Base-by-base conservation (phyloP, 2,797 vertebrate species). In the Sternarchorhynchus goeldii region DNA sequence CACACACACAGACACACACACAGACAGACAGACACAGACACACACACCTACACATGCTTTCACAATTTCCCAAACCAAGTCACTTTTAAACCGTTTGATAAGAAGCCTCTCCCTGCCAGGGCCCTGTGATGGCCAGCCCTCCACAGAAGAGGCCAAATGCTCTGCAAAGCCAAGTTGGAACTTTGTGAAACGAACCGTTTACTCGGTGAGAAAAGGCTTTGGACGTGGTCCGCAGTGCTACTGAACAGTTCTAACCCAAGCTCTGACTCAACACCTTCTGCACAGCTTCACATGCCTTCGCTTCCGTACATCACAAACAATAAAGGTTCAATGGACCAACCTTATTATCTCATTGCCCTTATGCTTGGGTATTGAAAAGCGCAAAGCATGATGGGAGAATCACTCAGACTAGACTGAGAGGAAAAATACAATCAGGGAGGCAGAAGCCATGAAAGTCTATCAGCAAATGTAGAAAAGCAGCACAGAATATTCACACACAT, bases 381-480 rank as follows among this genome's bases (percentile, higher is more conserved):
- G 20, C 62, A 34, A 16, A n/a, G 16, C 57, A 68, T 65, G 45
- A 89, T 87, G 84, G 81, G 82, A 71, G 39, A 76, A 7, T 21
- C 66, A 60, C 65, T 32, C 56, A 85, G 86, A 83, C 57, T 41
- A 29, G 86, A 83, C 82, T 74, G 73, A 82, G 84, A 20, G 45
- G 76, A 50, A 31, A 20, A 39, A 72, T 60, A 80, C 86, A 89
- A 87, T 87, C 86, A 78, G 50, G 73, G 73, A 84, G 73, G 78
- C 59, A 34, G 80, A 80, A 87, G 83, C 72, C 74, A 77, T 73
- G 70, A 82, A 83, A 81, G 81, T 81, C 69, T 45, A 45, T 72
- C 64, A 25, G 74, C 73, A 45, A 82, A 80, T 62, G 81, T 1
- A 17, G 77, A 65, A 74, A 73, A 86, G 73, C 77, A 31, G 29